These are phyloP conservation scores for Germaria angustata DNA, from an alignment of 2,888 invertebrate genomes.

Conservation along the genomic window DNA sequence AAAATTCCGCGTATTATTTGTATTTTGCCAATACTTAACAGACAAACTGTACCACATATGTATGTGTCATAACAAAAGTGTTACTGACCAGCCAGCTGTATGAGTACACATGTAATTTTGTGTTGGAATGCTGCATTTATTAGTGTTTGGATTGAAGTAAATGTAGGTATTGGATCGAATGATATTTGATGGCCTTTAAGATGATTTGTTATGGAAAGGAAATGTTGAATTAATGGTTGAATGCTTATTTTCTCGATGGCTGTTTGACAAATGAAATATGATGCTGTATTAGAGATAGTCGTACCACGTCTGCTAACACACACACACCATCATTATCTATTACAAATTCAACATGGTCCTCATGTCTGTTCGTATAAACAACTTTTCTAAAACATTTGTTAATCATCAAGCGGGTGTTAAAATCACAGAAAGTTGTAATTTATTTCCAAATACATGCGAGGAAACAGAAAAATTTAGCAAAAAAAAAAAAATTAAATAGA, in stretches of 20 bases:
- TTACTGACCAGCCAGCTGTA: not conserved
- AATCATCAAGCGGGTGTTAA: not conserved
- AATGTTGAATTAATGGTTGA: constrained; percentile 10
- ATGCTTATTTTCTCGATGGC: constrained; percentile 6
- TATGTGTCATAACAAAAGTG: not conserved
- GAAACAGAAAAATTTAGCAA: not conserved
- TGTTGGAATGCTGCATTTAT: not conserved
- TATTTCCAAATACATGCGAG: not conserved
- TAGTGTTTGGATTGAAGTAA: constrained; percentile 9
- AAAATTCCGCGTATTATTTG: too few species aligned
- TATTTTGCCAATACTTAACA: not conserved
- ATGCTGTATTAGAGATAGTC: constrained; percentile 8
- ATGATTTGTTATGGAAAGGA: constrained; percentile 32
- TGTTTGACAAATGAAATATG: constrained; percentile 25
- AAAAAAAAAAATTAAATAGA: not conserved
- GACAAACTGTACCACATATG: too few species aligned
- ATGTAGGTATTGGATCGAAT: constrained; percentile 4
- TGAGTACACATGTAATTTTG: not conserved
- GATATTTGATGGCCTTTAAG: constrained; percentile 36
- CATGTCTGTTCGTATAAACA: not conserved
- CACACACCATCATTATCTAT: not conserved
- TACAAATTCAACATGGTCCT: not conserved
- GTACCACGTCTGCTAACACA: not conserved
- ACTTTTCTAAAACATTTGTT: not conserved
- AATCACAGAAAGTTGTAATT: constrained; percentile 17